phyloP scores from a whole-genome alignment of 2,797 vertebrate species.

The Gambusia yucatana region DNA sequence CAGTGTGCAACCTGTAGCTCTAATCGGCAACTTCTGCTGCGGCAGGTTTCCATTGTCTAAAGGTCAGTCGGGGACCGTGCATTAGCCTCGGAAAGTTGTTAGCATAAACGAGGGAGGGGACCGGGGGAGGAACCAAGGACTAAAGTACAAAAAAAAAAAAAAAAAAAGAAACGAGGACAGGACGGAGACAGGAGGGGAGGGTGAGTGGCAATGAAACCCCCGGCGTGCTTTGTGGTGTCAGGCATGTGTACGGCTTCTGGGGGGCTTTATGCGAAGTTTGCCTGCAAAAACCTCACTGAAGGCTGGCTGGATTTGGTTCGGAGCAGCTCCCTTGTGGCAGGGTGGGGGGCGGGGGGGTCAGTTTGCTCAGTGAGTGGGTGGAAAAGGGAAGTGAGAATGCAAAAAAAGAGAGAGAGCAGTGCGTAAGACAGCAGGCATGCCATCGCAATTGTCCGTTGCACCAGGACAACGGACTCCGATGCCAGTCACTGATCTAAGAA shows the following conservation, averaged over 20 bases:
- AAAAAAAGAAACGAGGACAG: constrained; percentile 31
- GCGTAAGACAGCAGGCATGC: constrained; percentile 45
- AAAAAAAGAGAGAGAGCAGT: constrained; percentile 27
- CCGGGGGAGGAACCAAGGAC: constrained; percentile 54
- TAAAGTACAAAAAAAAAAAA: constrained; percentile 43
- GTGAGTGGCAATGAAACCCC: constrained; percentile 59
- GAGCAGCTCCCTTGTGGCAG: constrained; percentile 49
- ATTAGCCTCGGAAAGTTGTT: constrained; percentile 57
- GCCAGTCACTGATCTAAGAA: constrained; percentile 66
- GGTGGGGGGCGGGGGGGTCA: constrained; percentile 4
- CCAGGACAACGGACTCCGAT: constrained; percentile 4
- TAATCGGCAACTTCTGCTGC: constrained; percentile 67
- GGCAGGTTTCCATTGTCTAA: constrained; percentile 72
- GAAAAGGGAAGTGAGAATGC: constrained; percentile 27
- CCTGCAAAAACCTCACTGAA: constrained; percentile 69
- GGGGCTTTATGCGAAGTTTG: constrained; percentile 71
- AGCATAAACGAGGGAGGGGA: constrained; percentile 60
- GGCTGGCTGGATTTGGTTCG: constrained; percentile 55
- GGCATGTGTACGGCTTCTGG: constrained; percentile 55
- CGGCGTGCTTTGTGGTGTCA: constrained; percentile 52
- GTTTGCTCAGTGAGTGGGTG: constrained; percentile 39
- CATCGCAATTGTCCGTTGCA: constrained; percentile 56
- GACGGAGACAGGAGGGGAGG: constrained; percentile 23
- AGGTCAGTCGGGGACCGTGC: constrained; percentile 68
- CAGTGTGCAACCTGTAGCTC: constrained; percentile 59